These are phyloP conservation scores for Caerostris darwini DNA, from an alignment of 1,140 invertebrate genomes.

Conservation along the genomic window DNA sequence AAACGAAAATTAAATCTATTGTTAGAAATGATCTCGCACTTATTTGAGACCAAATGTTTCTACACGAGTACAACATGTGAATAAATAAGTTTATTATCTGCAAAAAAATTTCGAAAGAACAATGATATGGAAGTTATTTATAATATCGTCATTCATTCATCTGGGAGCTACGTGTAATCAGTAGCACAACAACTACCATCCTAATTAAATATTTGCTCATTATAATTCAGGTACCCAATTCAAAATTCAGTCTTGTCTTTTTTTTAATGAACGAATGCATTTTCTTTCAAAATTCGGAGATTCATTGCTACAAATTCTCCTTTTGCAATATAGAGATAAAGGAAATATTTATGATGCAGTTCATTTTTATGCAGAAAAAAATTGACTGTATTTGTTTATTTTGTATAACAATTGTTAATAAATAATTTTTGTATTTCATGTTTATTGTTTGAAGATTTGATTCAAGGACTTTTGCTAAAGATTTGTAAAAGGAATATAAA, in stretches of 20 bases:
- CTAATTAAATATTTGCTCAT: conserved; percentile 33
- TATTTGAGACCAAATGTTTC: not conserved
- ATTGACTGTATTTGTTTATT: too few species aligned
- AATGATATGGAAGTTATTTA: not conserved
- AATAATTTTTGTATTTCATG: too few species aligned
- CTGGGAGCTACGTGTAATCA: not conserved
- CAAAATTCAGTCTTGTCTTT: not conserved
- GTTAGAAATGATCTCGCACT: not conserved
- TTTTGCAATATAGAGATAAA: too few species aligned
- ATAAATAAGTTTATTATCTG: not conserved
- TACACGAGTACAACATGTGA: not conserved
- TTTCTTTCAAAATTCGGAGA: not conserved
- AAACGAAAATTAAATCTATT: not conserved
- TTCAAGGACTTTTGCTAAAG: too few species aligned
- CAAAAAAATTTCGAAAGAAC: not conserved
- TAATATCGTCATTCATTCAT: not conserved
- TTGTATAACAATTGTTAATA: too few species aligned
- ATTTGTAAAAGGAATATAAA: too few species aligned
- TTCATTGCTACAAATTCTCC: too few species aligned
- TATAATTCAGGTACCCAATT: not conserved
- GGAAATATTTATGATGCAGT: too few species aligned
- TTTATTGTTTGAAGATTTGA: too few species aligned
- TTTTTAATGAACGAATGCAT: not conserved
- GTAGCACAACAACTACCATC: not conserved
- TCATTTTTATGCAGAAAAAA: too few species aligned